A percentile compares a stretch with the other conserved stretches of the same genome.
Evolutionary conservation across 2,113 vertebrate species (phyloP).

Genomic region (Myiozetetes cayanensis): DNA sequence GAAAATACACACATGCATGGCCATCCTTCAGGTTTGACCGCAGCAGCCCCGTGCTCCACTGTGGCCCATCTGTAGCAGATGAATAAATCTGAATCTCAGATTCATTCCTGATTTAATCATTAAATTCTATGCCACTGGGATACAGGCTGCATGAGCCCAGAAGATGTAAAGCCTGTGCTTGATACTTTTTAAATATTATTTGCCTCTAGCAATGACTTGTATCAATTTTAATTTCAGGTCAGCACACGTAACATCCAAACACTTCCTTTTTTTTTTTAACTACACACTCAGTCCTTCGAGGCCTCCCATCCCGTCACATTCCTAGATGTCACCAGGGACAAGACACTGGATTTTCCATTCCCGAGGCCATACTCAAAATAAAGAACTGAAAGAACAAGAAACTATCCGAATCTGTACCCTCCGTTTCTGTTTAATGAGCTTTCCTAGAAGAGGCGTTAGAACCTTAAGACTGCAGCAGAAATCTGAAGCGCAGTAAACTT

Average conservation of each 20-base stretch:
- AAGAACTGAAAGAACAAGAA: not conserved
- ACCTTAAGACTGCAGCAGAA: not conserved
- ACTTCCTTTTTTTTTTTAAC: not conserved
- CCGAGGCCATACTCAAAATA: not conserved
- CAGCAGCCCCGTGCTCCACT: not conserved
- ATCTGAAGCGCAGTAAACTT: not conserved
- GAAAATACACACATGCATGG: not conserved
- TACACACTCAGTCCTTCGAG: not conserved
- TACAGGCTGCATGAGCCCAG: accelerated
- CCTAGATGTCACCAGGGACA: not conserved
- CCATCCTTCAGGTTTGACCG: not conserved
- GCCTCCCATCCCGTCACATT: not conserved
- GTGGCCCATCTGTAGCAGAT: not conserved
- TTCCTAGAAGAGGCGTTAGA: not conserved
- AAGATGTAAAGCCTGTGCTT: not conserved
- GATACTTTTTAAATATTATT: not conserved
- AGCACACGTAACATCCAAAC: not conserved
- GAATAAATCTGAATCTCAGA: not conserved
- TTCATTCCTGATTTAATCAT: not conserved
- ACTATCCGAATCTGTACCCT: not conserved
- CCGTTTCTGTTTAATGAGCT: not conserved
- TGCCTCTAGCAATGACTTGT: not conserved
- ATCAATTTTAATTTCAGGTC: not conserved
- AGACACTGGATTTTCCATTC: not conserved
- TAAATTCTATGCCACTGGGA: not conserved